These are phyloP conservation scores for Leistus spinibarbis DNA, from an alignment of 2,888 invertebrate species.

Conservation along the genomic window DNA sequence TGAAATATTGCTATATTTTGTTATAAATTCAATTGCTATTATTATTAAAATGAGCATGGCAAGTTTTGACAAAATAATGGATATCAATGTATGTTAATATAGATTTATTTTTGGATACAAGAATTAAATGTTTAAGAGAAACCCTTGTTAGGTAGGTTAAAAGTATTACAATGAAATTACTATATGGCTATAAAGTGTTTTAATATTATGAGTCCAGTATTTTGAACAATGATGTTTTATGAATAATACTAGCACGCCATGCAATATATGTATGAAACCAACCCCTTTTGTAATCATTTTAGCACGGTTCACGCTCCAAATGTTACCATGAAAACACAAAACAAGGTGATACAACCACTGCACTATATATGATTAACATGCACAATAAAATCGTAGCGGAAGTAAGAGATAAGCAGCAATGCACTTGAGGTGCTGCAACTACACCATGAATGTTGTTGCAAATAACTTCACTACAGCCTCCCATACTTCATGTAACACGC, in stretches of 20 bases:
- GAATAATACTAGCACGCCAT: neutral
- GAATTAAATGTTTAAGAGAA: neutral
- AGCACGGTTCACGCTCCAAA: neutral
- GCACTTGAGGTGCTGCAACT: neutral
- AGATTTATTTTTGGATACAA: too few relatives aligned
- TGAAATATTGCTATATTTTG: too few relatives aligned
- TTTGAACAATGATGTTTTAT: neutral
- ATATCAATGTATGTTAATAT: too few relatives aligned
- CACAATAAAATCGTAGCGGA: slow-evolving; percentile 37
- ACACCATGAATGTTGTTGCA: slow-evolving; percentile 6
- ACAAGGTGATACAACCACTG: slow-evolving; percentile 17
- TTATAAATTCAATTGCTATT: too few relatives aligned
- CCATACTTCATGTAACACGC: slow-evolving; percentile 20
- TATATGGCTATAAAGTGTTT: neutral
- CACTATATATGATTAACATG: slow-evolving; percentile 32
- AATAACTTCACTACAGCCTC: slow-evolving; percentile 1
- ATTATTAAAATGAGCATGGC: too few relatives aligned
- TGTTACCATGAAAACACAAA: slow-evolving; percentile 26
- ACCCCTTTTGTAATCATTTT: neutral
- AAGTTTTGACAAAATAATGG: too few relatives aligned
- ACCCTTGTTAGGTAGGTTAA: neutral
- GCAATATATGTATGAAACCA: neutral
- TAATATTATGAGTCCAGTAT: neutral
- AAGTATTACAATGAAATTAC: neutral
- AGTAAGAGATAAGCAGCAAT: slow-evolving; percentile 24